These are phyloP conservation scores for Theretra japonica DNA, from an alignment of 2,888 invertebrate species.

Conservation along the genomic window DNA sequence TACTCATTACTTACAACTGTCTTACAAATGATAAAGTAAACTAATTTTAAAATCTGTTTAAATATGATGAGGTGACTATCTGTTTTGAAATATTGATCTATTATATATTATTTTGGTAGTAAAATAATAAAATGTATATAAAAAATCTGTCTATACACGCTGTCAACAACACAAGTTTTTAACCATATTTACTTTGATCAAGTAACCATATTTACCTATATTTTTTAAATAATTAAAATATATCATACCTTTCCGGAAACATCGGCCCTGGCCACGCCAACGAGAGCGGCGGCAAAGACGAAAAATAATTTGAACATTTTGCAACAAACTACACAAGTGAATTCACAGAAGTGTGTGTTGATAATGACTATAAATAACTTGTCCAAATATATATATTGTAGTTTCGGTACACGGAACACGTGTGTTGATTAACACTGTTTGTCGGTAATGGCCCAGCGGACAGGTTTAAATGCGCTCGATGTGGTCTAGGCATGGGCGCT, in stretches of 20 bases:
- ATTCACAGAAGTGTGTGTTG: not conserved
- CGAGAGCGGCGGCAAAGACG: not conserved
- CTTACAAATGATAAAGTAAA: too few species aligned
- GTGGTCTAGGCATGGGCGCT: not conserved
- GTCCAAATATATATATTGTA: not conserved
- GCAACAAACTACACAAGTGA: not conserved
- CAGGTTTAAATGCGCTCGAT: not conserved
- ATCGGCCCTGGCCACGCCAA: not conserved
- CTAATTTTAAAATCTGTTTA: too few species aligned
- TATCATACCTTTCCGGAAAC: not conserved
- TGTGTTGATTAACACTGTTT: constrained; percentile 7
- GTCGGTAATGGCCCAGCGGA: not conserved
- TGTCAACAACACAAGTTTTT: too few species aligned
- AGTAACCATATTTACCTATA: not conserved
- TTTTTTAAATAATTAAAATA: not conserved
- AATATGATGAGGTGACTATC: too few species aligned
- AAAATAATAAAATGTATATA: too few species aligned
- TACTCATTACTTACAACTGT: too few species aligned
- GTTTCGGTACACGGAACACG: not conserved
- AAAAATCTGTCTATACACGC: too few species aligned
- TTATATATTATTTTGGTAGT: not conserved
- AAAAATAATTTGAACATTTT: constrained; percentile 11
- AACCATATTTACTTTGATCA: too few species aligned
- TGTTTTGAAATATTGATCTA: not conserved
- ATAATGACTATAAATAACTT: not conserved